phyloP scores from a whole-genome alignment of 2,797 vertebrate species.

The Florisuga fusca region DNA sequence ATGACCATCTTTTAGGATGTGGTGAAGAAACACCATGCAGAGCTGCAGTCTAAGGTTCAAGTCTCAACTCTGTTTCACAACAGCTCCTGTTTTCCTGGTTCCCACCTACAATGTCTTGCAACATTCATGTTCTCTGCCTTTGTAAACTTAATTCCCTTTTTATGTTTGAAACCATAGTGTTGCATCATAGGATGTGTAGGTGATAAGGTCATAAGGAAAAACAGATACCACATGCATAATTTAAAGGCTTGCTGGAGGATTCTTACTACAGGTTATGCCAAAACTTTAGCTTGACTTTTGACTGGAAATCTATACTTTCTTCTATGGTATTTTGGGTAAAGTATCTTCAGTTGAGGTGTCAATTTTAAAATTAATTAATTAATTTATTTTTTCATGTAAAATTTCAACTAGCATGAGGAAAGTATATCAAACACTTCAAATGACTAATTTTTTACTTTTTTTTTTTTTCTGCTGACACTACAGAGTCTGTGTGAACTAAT shows the following conservation, averaged over 20 bases:
- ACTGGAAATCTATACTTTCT: neutral
- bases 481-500: neutral
- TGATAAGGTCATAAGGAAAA: neutral
- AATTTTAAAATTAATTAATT: neutral
- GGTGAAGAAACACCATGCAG: neutral
- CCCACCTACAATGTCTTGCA: neutral
- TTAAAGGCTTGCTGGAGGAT: neutral
- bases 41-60: neutral
- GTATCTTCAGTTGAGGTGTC: neutral
- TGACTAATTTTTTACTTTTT: neutral
- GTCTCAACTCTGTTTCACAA: neutral
- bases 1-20: neutral
- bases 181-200: neutral
- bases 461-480: neutral
- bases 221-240: fast-evolving
- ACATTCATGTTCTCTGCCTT: neutral
- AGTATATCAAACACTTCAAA: neutral
- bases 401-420: neutral
- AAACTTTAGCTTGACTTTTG: neutral
- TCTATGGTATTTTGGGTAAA: neutral
- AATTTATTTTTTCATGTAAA: neutral
- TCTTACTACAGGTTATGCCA: neutral
- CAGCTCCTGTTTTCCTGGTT: neutral
- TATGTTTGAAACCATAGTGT: neutral
- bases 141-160: neutral